phyloP scores from a whole-genome alignment of 2,113 vertebrate genomes.

The Leucopsar rothschildi region DNA sequence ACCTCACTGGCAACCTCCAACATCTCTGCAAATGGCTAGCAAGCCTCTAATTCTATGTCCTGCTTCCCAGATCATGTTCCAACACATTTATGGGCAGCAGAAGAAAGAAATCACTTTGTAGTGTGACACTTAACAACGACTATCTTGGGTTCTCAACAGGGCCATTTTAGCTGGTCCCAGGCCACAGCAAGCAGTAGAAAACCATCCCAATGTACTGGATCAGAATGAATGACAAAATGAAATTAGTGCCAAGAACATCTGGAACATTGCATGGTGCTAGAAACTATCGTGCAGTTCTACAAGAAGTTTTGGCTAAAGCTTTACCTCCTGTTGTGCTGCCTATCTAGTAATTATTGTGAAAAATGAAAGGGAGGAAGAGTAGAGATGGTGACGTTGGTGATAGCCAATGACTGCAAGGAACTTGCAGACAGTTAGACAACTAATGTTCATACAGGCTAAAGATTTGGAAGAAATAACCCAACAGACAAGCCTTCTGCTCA shows the following conservation, averaged over 20 bases:
- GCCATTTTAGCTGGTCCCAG: neutral
- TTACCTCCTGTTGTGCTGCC: neutral
- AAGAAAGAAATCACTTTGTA: neutral
- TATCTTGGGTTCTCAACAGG: neutral
- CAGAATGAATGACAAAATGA: neutral
- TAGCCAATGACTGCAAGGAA: neutral
- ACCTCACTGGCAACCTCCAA: neutral
- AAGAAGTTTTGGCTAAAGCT: neutral
- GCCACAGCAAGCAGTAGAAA: neutral
- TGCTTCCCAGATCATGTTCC: neutral
- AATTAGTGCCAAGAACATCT: neutral
- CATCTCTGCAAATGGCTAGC: neutral
- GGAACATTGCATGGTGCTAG: neutral
- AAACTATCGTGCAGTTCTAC: neutral
- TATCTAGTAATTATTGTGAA: neutral
- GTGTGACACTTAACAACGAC: rapidly evolving
- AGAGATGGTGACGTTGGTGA: rapidly evolving
- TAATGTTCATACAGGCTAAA: rapidly evolving
- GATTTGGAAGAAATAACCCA: neutral
- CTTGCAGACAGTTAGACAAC: neutral
- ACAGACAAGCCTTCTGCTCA: neutral
- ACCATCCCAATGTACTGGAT: neutral
- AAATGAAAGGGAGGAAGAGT: neutral
- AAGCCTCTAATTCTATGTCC: neutral
- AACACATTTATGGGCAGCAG: neutral